A percentile compares a stretch with the other conserved stretches of the same genome.
These are phyloP conservation scores for Drosophila suzukii DNA, from an alignment of 1,140 invertebrate species.

Conservation along the genomic window DNA sequence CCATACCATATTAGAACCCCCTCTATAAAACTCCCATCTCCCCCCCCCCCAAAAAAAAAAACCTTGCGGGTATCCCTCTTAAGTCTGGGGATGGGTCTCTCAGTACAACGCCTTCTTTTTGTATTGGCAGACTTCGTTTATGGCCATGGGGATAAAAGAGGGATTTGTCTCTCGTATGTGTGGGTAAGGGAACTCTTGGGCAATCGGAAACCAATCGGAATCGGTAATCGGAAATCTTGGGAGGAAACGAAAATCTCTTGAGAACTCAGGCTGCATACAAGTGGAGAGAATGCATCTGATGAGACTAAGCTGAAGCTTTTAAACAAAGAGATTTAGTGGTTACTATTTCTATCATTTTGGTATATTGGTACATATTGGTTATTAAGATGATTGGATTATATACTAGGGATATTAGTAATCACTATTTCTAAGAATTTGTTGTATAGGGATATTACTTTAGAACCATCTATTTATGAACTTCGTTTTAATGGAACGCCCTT, in stretches of 20 bases:
- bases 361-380: background rate
- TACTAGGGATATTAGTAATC: too few relatives aligned
- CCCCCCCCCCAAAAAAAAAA: slow-evolving; percentile 1
- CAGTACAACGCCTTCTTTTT: slow-evolving; percentile 54
- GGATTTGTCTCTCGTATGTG: slow-evolving; percentile 29
- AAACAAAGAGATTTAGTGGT: background rate
- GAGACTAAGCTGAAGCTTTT: background rate
- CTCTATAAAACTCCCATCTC: background rate
- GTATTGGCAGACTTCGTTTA: slow-evolving; percentile 50
- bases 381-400: too few relatives aligned
- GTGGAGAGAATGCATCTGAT: background rate
- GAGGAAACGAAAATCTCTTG: slow-evolving; percentile 14
- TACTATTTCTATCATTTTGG: background rate
- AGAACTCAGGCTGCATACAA: background rate
- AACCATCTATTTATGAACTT: background rate
- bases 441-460: too few relatives aligned
- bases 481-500: background rate
- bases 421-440: too few relatives aligned
- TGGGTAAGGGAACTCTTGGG: slow-evolving; percentile 24
- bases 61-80: slow-evolving; percentile 35
- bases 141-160: slow-evolving; percentile 44
- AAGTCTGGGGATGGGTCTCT: slow-evolving; percentile 22
- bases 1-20: too few relatives aligned
- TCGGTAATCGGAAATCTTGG: slow-evolving; percentile 50
- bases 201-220: slow-evolving; percentile 54